A percentile compares a stretch with the other conserved stretches of the same genome.
Evolutionary conservation across 1,140 invertebrate genomes (phyloP).

Genomic region (Caerostris extrusa): DNA sequence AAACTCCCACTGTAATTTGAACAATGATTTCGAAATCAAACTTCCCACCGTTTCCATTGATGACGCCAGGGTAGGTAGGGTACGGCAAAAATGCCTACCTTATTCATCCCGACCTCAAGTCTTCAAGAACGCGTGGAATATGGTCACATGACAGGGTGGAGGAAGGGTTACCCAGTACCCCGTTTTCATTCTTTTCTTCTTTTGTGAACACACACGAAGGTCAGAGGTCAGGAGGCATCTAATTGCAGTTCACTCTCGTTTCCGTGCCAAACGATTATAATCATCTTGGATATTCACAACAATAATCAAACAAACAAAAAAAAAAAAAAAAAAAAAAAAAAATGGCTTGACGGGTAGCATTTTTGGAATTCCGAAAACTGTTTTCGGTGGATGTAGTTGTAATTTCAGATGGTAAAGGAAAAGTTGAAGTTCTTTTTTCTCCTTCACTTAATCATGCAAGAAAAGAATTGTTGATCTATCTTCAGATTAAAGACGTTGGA

Average conservation of each 20-base stretch:
- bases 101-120: not conserved
- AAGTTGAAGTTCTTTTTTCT: not conserved
- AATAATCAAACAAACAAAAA: not conserved
- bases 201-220: not conserved
- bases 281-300: too few relatives aligned
- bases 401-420: not conserved
- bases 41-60: not conserved
- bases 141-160: slow-evolving; percentile 48
- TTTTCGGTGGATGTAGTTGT: not conserved
- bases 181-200: slow-evolving; percentile 35
- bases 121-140: not conserved
- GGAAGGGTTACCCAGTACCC: slow-evolving; percentile 39
- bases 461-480: not conserved
- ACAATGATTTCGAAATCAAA: not conserved
- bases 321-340: not conserved
- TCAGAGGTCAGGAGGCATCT: slow-evolving; percentile 18
- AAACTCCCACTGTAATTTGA: not conserved
- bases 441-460: not conserved
- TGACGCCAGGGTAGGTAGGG: not conserved
- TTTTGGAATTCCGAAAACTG: not conserved
- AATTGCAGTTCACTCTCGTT: slow-evolving; percentile 6
- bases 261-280: not conserved
- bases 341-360: not conserved
- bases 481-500: not conserved
- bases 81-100: not conserved